Evolutionary conservation across 2,888 invertebrate species (phyloP), one percentile per base, ranked within the genome.

Genomic region (Mimachlamys varia): DNA sequence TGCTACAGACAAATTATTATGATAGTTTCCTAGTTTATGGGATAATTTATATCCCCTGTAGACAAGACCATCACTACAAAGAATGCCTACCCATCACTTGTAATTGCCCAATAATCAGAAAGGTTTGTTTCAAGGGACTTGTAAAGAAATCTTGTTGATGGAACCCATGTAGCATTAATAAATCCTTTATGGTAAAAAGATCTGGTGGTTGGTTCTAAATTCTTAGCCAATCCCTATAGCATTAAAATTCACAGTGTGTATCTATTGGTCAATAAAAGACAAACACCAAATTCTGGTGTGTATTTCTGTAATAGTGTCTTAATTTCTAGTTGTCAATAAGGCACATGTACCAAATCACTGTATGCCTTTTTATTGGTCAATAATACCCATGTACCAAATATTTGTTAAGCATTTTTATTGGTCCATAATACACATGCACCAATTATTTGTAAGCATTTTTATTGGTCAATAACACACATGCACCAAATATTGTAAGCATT

Each of bases 121-220:
- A 76, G 76, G 76, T 76, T 76, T 76, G 76, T 76, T 76, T 22
- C 76, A 27, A 76, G 76, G 76, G 76, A 76, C 76, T 76, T 76
- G 76, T 27, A 76, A 76, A 76, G 76, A 76, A 76, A 76, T 27
- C 76, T 76, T 27, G 22, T 33, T 76, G 76, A 76, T 76, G 76
- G 76, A 76, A 15, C 27, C 13, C 33, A 33, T 33, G 0, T 22
- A 76, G 27, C 76, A 76, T 76, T 33, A 76, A 76, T 76, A 76
- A 33, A 76, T 76, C 33, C 76, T 27, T 76, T 76, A 76, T 33
- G 76, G 76, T 76, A 76, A 76, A 76, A 76, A 27, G 12, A 76
- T 76, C 5, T 27, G 27, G 33, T 27, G 12, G 0, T 2, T 10
- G 76, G 76, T 22, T 76, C 76, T 76, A 27, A 76, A 76, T 27